Base-by-base conservation (phyloP, 23 tunicate species). In the Styela clava region DNA sequence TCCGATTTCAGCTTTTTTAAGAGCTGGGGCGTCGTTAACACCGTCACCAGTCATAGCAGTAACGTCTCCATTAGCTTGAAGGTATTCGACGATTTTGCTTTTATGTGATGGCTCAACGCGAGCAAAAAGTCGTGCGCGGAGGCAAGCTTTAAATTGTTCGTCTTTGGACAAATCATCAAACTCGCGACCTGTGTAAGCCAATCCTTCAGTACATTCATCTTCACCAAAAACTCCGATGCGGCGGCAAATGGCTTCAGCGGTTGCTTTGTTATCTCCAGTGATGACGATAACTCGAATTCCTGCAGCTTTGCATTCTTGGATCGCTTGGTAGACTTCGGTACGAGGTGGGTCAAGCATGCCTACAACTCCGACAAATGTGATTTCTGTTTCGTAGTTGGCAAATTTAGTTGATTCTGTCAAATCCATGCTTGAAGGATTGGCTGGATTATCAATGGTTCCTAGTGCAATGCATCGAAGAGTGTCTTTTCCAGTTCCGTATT, bases 11-110 rank as follows among this genome's bases (percentile, higher is more conserved):
- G 99, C 96, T 52, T 95, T 95, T 62, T 95, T 95, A 35, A 95
- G 67, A 16, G 99, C 99, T 64, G 99, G 99, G 28, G 99, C 99
- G 68, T 95, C 99, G 68, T 95, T 95, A 0, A 95, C 99, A 73
- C 99, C 99, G 44, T 95, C 99, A 62, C 99, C 99, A 35, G 99
- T 95, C 99, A 95, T 95, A 24, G 99, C 99, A 32, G 99, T 95
- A 69, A 95, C 84, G 84, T 95, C 99, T 29, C 97, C 99, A 74
- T 90, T 90, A 30, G 79, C 81, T 70, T 95, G 99, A 16, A 95
- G 84, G 72, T 90, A 95, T 69, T 90, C 99, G 44, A 95, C 89
- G 61, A 95, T 91, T 61, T 86, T 95, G 88, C 97, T 91, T 70
- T 95, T 95, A 77, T 95, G 99, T 22, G 99, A 84, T 62, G 99